phyloP scores from a whole-genome alignment of 2,888 invertebrate genomes.

The Coleophora deauratella region DNA sequence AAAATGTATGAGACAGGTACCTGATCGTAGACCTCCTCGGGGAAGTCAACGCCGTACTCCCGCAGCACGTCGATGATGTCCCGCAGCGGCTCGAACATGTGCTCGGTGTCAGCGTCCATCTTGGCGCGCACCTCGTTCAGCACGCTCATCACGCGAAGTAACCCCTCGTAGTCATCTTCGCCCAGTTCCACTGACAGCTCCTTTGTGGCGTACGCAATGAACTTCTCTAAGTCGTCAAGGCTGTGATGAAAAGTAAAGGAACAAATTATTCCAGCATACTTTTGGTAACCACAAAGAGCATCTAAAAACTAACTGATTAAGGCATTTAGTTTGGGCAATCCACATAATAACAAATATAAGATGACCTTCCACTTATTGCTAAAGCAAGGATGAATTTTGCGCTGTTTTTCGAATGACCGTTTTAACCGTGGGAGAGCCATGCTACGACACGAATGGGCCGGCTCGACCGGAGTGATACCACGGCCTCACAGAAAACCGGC shows the following conservation, averaged over 20 bases:
- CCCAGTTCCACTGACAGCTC: conserved; percentile 81
- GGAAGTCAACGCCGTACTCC: conserved; percentile 90
- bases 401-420: too few relatives aligned
- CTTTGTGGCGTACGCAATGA: conserved; percentile 82
- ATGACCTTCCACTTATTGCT: too few relatives aligned
- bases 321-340: too few relatives aligned
- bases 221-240: conserved; percentile 82
- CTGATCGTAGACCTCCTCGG: conserved; percentile 83
- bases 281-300: too few relatives aligned
- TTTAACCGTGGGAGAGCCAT: too few relatives aligned
- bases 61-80: conserved; percentile 89
- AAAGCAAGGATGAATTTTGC: too few relatives aligned
- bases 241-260: neutral
- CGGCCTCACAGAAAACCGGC: too few relatives aligned
- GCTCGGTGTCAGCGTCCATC: conserved; percentile 79
- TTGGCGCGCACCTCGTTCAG: conserved; percentile 86
- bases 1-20: too few relatives aligned
- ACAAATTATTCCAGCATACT: too few relatives aligned
- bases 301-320: too few relatives aligned
- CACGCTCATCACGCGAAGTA: conserved; percentile 88
- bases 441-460: too few relatives aligned
- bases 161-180: conserved; percentile 90
- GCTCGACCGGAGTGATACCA: too few relatives aligned
- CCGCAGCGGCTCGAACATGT: conserved; percentile 91
- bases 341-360: neutral